Percentiles rank a stretch among this genome's conserved stretches.
Conservation (phyloP, 64 coral and sea anemone genomes). For the Pachyseris speciosa region DNA sequence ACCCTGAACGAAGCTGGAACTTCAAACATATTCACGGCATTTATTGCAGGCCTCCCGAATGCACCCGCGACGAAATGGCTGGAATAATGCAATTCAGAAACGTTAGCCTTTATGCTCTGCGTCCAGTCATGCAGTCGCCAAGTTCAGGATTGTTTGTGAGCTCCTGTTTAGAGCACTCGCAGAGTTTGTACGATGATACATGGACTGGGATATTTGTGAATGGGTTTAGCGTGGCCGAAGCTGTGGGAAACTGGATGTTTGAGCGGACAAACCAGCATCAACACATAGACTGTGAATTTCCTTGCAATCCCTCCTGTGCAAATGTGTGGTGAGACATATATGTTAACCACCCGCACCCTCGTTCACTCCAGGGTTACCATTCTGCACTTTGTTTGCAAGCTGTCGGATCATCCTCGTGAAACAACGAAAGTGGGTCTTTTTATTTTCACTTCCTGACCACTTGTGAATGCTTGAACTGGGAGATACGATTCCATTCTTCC, state of each 20-base stretch:
- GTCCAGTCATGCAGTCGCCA: conserved; percentile 58
- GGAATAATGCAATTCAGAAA: conserved; percentile 80
- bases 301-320: conserved; percentile 86
- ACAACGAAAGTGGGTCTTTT: not conserved
- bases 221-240: conserved; percentile 71
- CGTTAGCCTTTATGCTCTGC: conserved; percentile 80
- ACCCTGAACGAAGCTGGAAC: conserved; percentile 58
- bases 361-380: not conserved
- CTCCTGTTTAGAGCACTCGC: conserved; percentile 96
- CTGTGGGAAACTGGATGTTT: conserved; percentile 90
- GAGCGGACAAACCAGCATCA: conserved; percentile 63
- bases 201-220: conserved; percentile 89
- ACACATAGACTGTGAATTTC: conserved; percentile 80
- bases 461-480: too few relatives aligned
- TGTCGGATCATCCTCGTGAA: not conserved
- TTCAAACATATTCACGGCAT: conserved; percentile 91
- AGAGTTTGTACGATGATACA: conserved; percentile 83
- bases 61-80: conserved; percentile 75
- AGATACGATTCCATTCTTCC: too few relatives aligned
- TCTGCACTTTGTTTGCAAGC: too few relatives aligned
- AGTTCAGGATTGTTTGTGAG: conserved; percentile 79
- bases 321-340: conserved; percentile 58
- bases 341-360: not conserved
- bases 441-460: too few relatives aligned
- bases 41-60: conserved; percentile 93